Evolutionary conservation across 2,113 vertebrate species (phyloP).

Genomic region (Pandion haliaetus): DNA sequence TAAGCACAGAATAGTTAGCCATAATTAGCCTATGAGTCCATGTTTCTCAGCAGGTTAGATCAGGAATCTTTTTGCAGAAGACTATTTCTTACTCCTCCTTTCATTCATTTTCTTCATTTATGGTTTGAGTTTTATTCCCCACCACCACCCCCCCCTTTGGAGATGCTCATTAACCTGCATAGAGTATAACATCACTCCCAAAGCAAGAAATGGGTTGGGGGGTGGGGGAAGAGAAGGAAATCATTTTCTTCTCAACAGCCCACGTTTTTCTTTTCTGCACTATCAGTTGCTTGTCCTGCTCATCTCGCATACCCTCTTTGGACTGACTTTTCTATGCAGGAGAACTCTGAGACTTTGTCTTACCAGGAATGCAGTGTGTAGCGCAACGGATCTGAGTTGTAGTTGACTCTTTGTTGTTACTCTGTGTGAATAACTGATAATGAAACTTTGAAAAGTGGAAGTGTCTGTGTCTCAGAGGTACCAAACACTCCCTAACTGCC

Average conservation of each 20-base stretch:
- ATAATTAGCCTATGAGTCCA: fast-evolving
- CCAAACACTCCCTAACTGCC: neutral
- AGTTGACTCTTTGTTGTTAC: neutral
- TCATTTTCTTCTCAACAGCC: neutral
- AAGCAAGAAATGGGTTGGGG: neutral
- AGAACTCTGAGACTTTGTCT: neutral
- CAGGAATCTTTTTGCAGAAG: neutral
- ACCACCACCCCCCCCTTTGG: neutral
- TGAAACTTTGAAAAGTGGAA: neutral
- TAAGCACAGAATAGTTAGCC: neutral
- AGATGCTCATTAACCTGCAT: neutral
- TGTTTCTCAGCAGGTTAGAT: neutral
- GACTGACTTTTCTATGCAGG: neutral
- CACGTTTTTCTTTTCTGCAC: neutral
- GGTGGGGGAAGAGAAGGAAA: neutral
- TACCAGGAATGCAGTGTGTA: neutral
- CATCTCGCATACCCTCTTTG: fast-evolving
- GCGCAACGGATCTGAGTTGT: neutral
- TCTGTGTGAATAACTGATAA: neutral
- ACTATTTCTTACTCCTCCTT: neutral
- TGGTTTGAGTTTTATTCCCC: neutral
- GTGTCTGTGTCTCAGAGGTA: neutral
- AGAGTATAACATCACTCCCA: neutral
- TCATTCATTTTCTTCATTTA: neutral
- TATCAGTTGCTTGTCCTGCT: neutral